Conservation (phyloP, 1,140 invertebrate species). For the Pectinophora gossypiella region DNA sequence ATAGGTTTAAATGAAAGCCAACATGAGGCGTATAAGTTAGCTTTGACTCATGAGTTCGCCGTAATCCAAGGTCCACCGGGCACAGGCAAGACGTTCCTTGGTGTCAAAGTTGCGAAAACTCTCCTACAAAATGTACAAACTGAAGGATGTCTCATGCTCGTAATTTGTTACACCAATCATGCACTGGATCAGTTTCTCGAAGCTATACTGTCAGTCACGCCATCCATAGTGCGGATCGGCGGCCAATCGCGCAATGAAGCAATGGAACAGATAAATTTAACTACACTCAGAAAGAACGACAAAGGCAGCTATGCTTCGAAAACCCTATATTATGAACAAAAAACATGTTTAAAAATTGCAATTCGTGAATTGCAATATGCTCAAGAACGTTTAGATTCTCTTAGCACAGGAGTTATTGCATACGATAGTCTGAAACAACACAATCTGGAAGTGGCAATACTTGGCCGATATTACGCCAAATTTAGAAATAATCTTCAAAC, state of each 20-base stretch:
- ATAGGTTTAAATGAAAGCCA: slow-evolving; percentile 78
- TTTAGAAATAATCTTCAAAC: background rate
- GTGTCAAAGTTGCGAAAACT: slow-evolving; percentile 79
- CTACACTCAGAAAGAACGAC: slow-evolving; percentile 29
- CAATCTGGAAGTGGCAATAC: slow-evolving; percentile 11
- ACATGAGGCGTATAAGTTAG: slow-evolving; percentile 75
- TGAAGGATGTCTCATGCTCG: slow-evolving; percentile 77
- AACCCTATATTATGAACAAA: slow-evolving; percentile 11
- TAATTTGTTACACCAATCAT: slow-evolving; percentile 92
- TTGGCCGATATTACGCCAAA: slow-evolving; percentile 18
- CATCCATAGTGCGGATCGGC: slow-evolving; percentile 83
- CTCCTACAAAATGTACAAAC: slow-evolving; percentile 73
- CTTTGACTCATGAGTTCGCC: slow-evolving; percentile 78
- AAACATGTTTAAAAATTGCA: slow-evolving; percentile 3
- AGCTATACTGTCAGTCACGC: slow-evolving; percentile 77
- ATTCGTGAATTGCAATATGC: slow-evolving; percentile 21
- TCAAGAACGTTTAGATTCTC: slow-evolving; percentile 25
- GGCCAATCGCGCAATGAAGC: slow-evolving; percentile 79
- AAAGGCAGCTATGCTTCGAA: slow-evolving; percentile 14
- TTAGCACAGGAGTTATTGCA: slow-evolving; percentile 31
- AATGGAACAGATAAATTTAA: slow-evolving; percentile 73
- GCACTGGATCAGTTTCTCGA: slow-evolving; percentile 94
- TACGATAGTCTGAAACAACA: slow-evolving; percentile 17
- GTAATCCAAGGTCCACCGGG: slow-evolving; percentile 90
- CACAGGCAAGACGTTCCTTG: slow-evolving; percentile 88